Evolutionary conservation across 2,888 invertebrate genomes (phyloP), one percentile per base, ranked within the genome.

Genomic region (Coenonympha arcania): DNA sequence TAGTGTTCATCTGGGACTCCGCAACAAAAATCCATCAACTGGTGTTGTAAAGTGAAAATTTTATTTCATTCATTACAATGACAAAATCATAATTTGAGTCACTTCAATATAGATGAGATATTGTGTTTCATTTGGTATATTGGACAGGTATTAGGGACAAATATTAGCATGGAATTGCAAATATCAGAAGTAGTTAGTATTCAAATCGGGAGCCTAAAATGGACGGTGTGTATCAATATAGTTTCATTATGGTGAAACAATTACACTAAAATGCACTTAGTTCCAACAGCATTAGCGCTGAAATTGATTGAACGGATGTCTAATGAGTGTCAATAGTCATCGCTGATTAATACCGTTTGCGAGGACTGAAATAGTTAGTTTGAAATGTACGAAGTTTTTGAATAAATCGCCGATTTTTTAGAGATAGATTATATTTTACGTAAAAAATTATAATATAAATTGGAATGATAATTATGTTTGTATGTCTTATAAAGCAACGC

Each of bases 281-380:
- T 13, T n/a, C 19, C 36, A 50, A 39, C 30, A 36, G 20, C 45
- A 46, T 54, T 54, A 43, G 45, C 49, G 42, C 26, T 28, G 48
- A 43, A 58, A 46, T 58, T 48, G 52, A 54, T 52, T 52, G 45
- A 31, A 26, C n/a, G 34, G 6, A 36, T 28, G 40, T 33, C 37
- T 31, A 37, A 46, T 46, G 46, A 41, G 39, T 49, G 46, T 49
- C 54, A 56, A 54, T 50, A 48, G 41, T 43, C 22, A 15, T 11
- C 33, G 53, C 45, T 52, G 56, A 58, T 50, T 56, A 58, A 58
- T 52, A 46, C 45, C 48, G 42, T 57, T 56, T 52, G 54, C 48
- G 42, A 28, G 47, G 31, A 42, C 30, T 41, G 46, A 49, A 49
- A 54, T 45, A 49, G 39, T 37, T 45, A 49, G 39, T 37, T 37